Base-by-base conservation (phyloP, 2,797 vertebrate species). In the Lacerta bilineata region DNA sequence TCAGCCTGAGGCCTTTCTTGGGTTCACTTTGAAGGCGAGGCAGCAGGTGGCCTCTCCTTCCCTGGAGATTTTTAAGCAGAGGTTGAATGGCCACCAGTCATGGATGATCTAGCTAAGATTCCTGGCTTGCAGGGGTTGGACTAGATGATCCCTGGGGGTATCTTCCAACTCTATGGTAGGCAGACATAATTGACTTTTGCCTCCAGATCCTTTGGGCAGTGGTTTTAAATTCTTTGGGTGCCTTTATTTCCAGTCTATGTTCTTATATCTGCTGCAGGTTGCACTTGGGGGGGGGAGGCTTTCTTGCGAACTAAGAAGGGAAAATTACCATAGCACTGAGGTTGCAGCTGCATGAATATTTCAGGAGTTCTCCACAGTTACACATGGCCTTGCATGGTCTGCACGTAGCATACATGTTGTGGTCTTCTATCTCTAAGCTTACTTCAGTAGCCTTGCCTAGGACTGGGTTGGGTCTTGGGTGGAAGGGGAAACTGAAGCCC, bases 311-410 rank as follows among this genome's bases (percentile, higher is more conserved):
- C 2, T 11, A 76, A 69, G 64, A 33, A 85, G 78, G 71, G n/a
- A 6, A 39, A 82, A 76, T 85, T n/a, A 76, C 78, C 59, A 23
- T 89, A 29, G 71, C 18, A 9, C 33, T 4, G 43, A 82, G 88
- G 41, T 46, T 10, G n/a, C 46, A 77, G 84, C 84, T 10, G n/a
- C 84, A 86, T 89, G 27, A 89, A 82, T 89, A 89, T 89, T 89
- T 86, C 88, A 86, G 88, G 33, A 82, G 88, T 78, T 81, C 88
- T 89, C 13, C 29, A 33, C 72, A 8, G 46, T 74, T 81, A 23
- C 84, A 89, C 20, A 23, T 13, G 8, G 83, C 80, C 72, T 86
- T 61, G 20, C 84, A 82, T 89, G n/a, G 69, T 41, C 55, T 41
- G 88, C 84, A 82, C 61, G 78, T 86, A 82, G 71, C 69, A 77